Evolutionary conservation across 2,888 invertebrate genomes (phyloP), one percentile per base, ranked within the genome.

Genomic region (Eristalinus sepulchralis): DNA sequence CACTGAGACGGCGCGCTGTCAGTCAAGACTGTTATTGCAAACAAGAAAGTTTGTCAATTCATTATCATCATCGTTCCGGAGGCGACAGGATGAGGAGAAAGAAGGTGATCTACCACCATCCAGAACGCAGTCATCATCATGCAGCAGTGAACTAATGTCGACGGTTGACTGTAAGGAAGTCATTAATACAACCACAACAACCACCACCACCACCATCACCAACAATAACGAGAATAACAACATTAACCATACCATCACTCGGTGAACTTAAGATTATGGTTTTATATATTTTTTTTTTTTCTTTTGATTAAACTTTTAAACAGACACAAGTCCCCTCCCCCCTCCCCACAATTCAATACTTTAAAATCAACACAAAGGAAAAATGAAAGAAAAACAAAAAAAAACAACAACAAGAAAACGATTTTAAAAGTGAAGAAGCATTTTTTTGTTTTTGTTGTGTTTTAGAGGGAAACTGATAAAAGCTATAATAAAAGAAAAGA

Each of bases 231-330:
- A 8, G 2, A 47, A 17, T 17, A 8, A 27, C 27, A 34, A 57
- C 53, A 34, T 47, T 17, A 47, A 17, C 8, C n/a, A 8, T 17
- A 8, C 17, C 76, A 76, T 53, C 71, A 72, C 22, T 81, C 83
- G 88, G 87, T 88, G 88, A 88, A 88, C 88, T 87, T 81, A 71
- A 86, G 62, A 83, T 76, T 77, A 67, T 20, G n/a, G 63, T 66
- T 47, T 47, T 8, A 17, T 47, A 11, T 67, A n/a, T n/a, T n/a
- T n/a, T n/a, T n/a, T n/a, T n/a, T n/a, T n/a, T n/a, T n/a, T n/a
- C n/a, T 60, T 67, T 57, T 64, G 27, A 8, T 31, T n/a, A 57
- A 22, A 59, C 9, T 71, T 66, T 63, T 64, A 47, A 31, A 62
- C 10, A 10, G 17, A 47, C 47, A 47, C 17, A 47, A 47, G 8